Percentiles rank a stretch among this genome's conserved stretches.
Evolutionary conservation across 2,888 invertebrate genomes (phyloP).

Genomic region (Cephonodes hylas): DNA sequence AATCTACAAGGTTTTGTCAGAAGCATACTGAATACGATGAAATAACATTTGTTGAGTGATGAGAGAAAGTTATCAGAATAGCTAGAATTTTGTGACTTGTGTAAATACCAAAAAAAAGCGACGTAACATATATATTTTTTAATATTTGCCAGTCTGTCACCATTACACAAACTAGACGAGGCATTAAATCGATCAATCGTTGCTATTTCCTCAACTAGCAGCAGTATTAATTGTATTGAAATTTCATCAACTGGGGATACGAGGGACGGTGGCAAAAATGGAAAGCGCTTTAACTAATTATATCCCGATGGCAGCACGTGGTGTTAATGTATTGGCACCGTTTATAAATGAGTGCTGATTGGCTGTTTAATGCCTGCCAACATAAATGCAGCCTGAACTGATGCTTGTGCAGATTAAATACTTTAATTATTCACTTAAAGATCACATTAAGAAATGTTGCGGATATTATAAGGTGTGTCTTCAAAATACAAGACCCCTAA

Average conservation of each 20-base stretch:
- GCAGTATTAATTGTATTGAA: not conserved
- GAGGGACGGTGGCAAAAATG: constrained; percentile 36
- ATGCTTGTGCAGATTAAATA: not conserved
- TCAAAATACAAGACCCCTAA: too few species aligned
- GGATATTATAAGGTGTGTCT: too few species aligned
- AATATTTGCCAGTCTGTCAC: too few species aligned
- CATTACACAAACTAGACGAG: not conserved
- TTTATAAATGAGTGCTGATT: constrained; percentile 40
- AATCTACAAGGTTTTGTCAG: too few species aligned
- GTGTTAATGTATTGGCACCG: constrained; percentile 39
- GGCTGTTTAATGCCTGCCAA: constrained; percentile 15
- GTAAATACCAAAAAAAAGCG: too few species aligned
- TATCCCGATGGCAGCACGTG: constrained; percentile 35
- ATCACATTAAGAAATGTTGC: not conserved
- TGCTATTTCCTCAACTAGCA: not conserved
- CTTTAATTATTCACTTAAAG: not conserved
- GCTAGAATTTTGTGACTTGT: too few species aligned
- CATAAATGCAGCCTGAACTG: not conserved
- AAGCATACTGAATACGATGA: too few species aligned
- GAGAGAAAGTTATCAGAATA: too few species aligned
- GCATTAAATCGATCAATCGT: not conserved
- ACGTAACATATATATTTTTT: too few species aligned
- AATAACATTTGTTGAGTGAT: too few species aligned
- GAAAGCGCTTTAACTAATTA: constrained; percentile 34
- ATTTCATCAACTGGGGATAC: constrained; percentile 13